phyloP scores from a whole-genome alignment of 2,113 vertebrate species.

The Sylvicapra grimmia region DNA sequence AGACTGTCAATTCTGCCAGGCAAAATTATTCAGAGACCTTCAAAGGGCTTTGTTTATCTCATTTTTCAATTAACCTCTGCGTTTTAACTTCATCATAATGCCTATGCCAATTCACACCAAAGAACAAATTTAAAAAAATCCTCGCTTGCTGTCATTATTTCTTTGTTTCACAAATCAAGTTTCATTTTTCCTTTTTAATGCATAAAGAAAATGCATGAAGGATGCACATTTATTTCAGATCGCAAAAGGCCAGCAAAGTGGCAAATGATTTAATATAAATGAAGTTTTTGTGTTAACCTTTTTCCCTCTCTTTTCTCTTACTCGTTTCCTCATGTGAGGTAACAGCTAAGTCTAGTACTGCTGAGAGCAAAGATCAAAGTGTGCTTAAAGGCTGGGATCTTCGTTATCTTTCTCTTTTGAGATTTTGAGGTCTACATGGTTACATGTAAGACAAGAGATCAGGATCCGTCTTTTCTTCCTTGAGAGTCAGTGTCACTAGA shows the following conservation, averaged over 20 bases:
- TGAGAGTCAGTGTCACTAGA: not conserved
- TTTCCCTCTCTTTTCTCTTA: constrained; percentile 70
- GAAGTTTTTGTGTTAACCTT: constrained; percentile 79
- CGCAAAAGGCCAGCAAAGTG: constrained; percentile 75
- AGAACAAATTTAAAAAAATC: constrained; percentile 86
- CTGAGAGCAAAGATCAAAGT: constrained; percentile 23
- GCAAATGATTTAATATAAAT: constrained; percentile 83
- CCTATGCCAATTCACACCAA: constrained; percentile 83
- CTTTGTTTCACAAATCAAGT: constrained; percentile 77
- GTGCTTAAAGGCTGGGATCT: not conserved
- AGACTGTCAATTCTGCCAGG: constrained; percentile 80
- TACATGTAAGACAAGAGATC: not conserved
- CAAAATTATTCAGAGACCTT: constrained; percentile 86
- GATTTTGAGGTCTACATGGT: not conserved
- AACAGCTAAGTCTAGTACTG: not conserved
- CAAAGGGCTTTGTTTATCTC: constrained; percentile 90
- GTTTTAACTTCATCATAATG: constrained; percentile 90
- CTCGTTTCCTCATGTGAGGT: constrained; percentile 33
- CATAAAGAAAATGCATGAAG: constrained; percentile 71
- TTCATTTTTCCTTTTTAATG: constrained; percentile 41
- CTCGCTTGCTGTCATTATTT: constrained; percentile 74
- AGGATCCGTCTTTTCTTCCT: not conserved
- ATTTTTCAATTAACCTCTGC: constrained; percentile 97
- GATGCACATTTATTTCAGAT: constrained; percentile 81
- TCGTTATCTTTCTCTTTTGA: not conserved